phyloP scores from a whole-genome alignment of 2,797 vertebrate species.

The Eulemur rubriventer region DNA sequence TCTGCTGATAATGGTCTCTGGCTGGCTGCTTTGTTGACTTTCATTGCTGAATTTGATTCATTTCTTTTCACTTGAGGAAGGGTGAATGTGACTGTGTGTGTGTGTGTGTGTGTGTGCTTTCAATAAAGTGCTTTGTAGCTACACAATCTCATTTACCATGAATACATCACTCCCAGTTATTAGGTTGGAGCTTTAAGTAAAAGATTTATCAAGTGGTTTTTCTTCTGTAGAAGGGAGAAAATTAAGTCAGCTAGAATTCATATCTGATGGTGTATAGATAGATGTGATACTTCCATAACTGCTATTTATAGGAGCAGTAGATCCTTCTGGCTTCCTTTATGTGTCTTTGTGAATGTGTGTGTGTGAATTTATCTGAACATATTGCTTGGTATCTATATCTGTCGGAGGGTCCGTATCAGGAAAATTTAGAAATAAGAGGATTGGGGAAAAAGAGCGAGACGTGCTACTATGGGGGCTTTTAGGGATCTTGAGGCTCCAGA shows the following conservation, averaged over 20 bases:
- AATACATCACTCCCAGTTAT: neutral
- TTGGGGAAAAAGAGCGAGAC: neutral
- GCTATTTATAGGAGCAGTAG: neutral
- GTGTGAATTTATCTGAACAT: neutral
- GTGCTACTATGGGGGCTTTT: neutral
- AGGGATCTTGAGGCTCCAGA: neutral
- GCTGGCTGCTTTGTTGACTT: conserved; percentile 14
- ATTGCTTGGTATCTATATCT: neutral
- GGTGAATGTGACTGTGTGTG: neutral
- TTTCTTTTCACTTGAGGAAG: conserved; percentile 50
- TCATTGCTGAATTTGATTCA: neutral
- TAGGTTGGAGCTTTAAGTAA: conserved; percentile 10
- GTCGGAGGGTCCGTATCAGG: neutral
- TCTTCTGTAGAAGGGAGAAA: conserved; percentile 3
- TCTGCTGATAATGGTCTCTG: neutral
- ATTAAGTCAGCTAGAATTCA: conserved; percentile 33
- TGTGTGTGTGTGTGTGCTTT: neutral
- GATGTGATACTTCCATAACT: neutral
- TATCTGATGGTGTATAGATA: neutral
- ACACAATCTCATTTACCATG: neutral
- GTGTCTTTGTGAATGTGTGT: neutral
- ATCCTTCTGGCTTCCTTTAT: neutral
- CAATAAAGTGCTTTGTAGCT: neutral
- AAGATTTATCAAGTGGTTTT: neutral
- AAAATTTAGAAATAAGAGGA: neutral